Evolutionary conservation across 2,797 vertebrate genomes (phyloP), one percentile per base, ranked within the genome.

Genomic region (Thalassophryne amazonica): DNA sequence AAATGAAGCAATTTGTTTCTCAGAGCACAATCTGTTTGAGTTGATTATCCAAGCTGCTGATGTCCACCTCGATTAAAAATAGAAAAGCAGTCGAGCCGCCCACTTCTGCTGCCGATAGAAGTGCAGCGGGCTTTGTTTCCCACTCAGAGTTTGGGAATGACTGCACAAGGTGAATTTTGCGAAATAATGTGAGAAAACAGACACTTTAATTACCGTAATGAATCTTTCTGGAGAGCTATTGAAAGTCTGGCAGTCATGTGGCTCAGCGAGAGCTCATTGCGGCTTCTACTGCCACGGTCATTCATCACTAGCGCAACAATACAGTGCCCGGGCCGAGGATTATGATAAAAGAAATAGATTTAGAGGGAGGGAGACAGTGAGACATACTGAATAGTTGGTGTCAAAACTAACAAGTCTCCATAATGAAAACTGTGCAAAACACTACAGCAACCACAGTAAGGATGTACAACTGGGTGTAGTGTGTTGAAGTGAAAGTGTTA

Each of bases 1-100:
- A 90, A 91, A 88, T 85, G 75, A 89, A 88, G 84, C 83, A 88
- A 90, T 90, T 89, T 89, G 86, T 89, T 90, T 87, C 84, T 77
- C 69, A 24, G 74, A 73, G 78, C 47, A 56, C 85, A 89, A 88
- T 90, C 86, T 86, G 87, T 83, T 83, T 53, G 65, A 83, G 83
- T 83, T 90, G 88, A 91, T 91, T 89, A 90, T 86, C 80, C 81
- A 81, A 84, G 85, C 82, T 86, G 83, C 70, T 81, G 87, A 90
- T 86, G 88, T 85, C 83, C 84, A 85, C 67, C 64, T 66, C 9
- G 69, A 87, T 90, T n/a, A 86, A 82, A 87, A 87, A 88, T 80
- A 86, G 80, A 83, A 85, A 58, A 43, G 22, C 56, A 14, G 72
- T 74, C 78, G 40, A 46, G 72, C 74, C 77, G 45, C 65, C 69